phyloP scores from a whole-genome alignment of 2,113 vertebrate genomes.

The Delphinus delphis region DNA sequence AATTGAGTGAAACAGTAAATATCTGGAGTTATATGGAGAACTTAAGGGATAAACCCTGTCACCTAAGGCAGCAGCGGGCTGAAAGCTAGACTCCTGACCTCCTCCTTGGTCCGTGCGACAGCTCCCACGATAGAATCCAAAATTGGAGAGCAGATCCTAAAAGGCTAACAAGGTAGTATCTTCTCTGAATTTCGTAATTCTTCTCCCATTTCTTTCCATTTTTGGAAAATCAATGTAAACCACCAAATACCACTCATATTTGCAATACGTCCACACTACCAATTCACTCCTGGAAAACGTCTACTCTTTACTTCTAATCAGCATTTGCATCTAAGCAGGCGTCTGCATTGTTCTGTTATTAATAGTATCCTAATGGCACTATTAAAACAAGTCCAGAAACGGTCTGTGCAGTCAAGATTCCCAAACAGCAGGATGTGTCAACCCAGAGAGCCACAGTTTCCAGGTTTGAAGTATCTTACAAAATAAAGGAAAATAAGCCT shows the following conservation, averaged over 20 bases:
- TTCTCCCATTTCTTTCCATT: background rate
- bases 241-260: background rate
- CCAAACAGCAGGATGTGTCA: background rate
- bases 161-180: background rate
- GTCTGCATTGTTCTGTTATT: background rate
- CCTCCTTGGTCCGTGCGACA: rapidly evolving
- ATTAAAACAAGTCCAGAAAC: background rate
- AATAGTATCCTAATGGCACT: background rate
- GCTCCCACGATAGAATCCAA: rapidly evolving
- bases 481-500: background rate
- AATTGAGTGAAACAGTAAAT: background rate
- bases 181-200: slow-evolving; percentile 32
- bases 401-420: background rate
- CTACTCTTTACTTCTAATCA: background rate
- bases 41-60: background rate
- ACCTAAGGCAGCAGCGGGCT: background rate
- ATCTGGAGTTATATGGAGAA: background rate
- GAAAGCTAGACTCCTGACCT: background rate
- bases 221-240: background rate
- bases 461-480: background rate
- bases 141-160: background rate
- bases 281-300: background rate
- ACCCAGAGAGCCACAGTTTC: background rate
- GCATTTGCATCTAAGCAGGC: background rate
- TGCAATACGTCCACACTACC: background rate